Evolutionary conservation across 2,113 vertebrate species (phyloP), one percentile per base, ranked within the genome.

Genomic region (Phodopus roborovskii): DNA sequence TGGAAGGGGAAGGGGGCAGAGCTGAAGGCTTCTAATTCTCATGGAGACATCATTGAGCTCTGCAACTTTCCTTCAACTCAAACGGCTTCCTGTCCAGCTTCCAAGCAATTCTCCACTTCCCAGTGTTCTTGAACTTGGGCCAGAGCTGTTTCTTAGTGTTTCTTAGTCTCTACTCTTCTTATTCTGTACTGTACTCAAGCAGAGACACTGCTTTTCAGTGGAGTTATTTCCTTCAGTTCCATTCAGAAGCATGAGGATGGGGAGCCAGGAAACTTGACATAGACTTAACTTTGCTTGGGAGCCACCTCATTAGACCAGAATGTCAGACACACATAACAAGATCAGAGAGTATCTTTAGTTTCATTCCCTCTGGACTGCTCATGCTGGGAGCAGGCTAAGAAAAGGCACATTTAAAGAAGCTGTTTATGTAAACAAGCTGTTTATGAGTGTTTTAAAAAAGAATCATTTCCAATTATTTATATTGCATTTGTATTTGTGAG

Each of bases 51-150:
- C 92, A 77, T 84, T 90, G 96, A 94, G 79, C 75, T 90, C 81
- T 22, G 92, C 84, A 93, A 95, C 71, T 95, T 97, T 93, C 96
- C 75, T 83, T 74, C 90, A 87, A 74, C 75, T 93, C 77, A 97
- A 96, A 94, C 6, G 62, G 94, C 93, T 97, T 98, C 96, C 96
- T 96, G 92, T 96, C 97, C 53, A 78, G 94, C 92, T 97, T 85
- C 74, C 60, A 95, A 95, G 90, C 48, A 94, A 92, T 92, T 92
- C 45, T 92, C 75, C 45, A 93, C 93, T 94, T 95, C 92, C 92
- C 87, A 84, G 91, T 95, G 79, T 64, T 96, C 70, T 96, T 97
- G 97, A 96, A 97, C 81, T 93, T 71, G 79, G 39, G 89, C 95
- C 96, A 97, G 71, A 7, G 28, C 71, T 45, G 58, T 92, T 95